phyloP scores from a whole-genome alignment of 2,113 vertebrate genomes.

The Corythoichthys intestinalis region DNA sequence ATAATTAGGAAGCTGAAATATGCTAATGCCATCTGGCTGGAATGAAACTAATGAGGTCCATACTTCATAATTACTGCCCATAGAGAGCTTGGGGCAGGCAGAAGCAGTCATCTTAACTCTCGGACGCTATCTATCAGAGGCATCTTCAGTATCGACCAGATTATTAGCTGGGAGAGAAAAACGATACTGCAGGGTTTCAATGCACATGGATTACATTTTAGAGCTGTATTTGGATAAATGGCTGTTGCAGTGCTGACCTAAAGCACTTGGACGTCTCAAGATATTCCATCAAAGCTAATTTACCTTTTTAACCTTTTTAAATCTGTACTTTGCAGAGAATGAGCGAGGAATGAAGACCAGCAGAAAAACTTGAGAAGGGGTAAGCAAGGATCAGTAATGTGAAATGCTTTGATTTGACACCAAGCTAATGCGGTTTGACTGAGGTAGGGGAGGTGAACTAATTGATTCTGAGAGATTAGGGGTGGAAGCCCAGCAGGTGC shows the following conservation, averaged over 20 bases:
- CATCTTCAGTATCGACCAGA: constrained; percentile 65
- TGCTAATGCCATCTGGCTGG: constrained; percentile 74
- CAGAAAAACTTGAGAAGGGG: constrained; percentile 33
- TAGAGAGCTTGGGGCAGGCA: constrained; percentile 40
- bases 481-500: constrained; percentile 72
- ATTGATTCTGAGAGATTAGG: constrained; percentile 71
- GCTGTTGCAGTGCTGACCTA: constrained; percentile 36
- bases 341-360: constrained; percentile 7
- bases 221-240: constrained; percentile 53
- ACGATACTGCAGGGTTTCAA: constrained; percentile 45
- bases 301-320: constrained; percentile 50
- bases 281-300: constrained; percentile 47
- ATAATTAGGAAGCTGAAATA: constrained; percentile 77
- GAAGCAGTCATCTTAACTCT: constrained; percentile 63
- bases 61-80: constrained; percentile 71
- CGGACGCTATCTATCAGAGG: constrained; percentile 58
- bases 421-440: constrained; percentile 64
- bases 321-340: constrained; percentile 38
- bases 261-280: constrained; percentile 49
- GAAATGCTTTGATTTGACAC: constrained; percentile 58
- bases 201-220: constrained; percentile 56
- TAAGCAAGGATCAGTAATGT: constrained; percentile 35
- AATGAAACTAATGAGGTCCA: constrained; percentile 69
- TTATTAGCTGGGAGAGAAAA: constrained; percentile 63
- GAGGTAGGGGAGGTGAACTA: constrained; percentile 69